Base-by-base conservation (phyloP, 2,113 vertebrate species). In the Lepidothrix coronata region DNA sequence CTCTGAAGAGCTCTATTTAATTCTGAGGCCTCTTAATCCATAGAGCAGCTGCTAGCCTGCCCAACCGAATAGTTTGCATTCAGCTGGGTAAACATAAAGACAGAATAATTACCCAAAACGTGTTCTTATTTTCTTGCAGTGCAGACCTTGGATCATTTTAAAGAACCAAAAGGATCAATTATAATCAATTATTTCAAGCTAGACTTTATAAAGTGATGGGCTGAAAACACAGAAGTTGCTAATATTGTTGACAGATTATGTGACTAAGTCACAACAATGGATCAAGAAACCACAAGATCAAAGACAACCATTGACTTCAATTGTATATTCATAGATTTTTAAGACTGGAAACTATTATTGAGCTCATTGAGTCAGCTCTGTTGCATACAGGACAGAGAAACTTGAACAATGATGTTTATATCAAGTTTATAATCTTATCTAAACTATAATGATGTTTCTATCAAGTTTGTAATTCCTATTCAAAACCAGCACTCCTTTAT, bases 51-150 rank as follows among this genome's bases (percentile, higher is more conserved):
- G 93, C 58, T 73, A 44, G 58, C 59, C 19, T 83, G 65, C 20
- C 21, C 72, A 48, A 7, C 79, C 43, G 58, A 94, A 70, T 73
- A 77, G 66, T 11, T 74, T 73, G 71, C 75, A 70, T 90, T 95
- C 75, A 94, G 67, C 43, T 95, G 74, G 58, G 85, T 91, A 96
- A 96, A 96, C 30, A 93, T 46, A 78, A 86, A 89, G 80, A 89
- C 67, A 73, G 31, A 95, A 91, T 24, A 16, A 94, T 91, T 80
- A 93, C 17, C 59, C 82, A 35, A 95, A 89, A 79, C 14, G 13
- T 70, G 39, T 6, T 85, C 79, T 79, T 83, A 70, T 90, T 96
- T 93, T 91, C 81, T 80, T 71, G 78, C 48, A 86, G 76, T 79
- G 51, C 44, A 70, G 63, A 91, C 63, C 30, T 41, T 71, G 39